These are phyloP conservation scores for Pavo muticus DNA, from an alignment of 2,113 vertebrate species.

Conservation along the genomic window DNA sequence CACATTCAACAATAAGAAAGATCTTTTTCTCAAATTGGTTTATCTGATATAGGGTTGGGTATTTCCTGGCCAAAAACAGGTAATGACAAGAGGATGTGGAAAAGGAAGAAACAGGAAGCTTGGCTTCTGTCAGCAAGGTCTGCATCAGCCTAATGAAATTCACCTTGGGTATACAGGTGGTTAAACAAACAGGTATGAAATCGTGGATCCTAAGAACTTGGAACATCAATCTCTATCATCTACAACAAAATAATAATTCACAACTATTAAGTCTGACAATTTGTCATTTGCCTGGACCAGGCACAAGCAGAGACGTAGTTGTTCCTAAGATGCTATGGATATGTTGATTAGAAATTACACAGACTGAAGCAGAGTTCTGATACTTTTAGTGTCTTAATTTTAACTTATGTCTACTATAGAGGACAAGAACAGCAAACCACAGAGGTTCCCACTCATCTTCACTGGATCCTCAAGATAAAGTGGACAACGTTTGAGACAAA, in stretches of 20 bases:
- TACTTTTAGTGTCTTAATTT: neutral
- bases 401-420: neutral
- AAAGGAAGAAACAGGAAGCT: neutral
- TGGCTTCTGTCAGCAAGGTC: neutral
- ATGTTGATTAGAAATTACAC: neutral
- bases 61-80: neutral
- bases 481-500: neutral
- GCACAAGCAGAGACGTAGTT: neutral
- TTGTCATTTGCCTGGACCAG: neutral
- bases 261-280: neutral
- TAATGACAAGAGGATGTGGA: neutral
- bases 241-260: neutral
- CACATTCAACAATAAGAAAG: neutral
- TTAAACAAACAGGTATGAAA: neutral
- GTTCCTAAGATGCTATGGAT: neutral
- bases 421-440: neutral
- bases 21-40: neutral
- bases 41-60: neutral
- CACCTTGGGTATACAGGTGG: neutral
- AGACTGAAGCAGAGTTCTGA: neutral
- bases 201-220: neutral
- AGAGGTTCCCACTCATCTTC: neutral
- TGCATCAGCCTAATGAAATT: neutral
- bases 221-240: neutral
- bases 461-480: neutral